Evolutionary conservation across 2,888 invertebrate species (phyloP), one percentile per base, ranked within the genome.

Genomic region (Nymphalis polychloros): DNA sequence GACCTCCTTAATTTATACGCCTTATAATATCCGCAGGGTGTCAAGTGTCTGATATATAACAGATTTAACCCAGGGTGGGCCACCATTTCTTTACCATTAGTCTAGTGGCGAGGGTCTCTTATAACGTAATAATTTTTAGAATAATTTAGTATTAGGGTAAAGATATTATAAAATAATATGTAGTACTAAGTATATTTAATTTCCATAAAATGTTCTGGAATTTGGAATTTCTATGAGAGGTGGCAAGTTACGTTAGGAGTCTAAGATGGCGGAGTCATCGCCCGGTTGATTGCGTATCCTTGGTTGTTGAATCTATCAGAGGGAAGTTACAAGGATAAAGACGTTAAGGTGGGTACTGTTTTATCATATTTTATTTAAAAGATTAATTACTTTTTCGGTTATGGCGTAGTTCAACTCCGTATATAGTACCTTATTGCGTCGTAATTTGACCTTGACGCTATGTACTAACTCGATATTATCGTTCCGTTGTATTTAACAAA

Each of bases 231-330:
- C 57, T 65, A 66, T 59, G 49, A 59, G 64, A 81, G 77, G 79
- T 75, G 79, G 79, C 79, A 79, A 81, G 79, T 80, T 77, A 79
- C 78, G 77, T 80, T 69, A 69, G 67, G 41, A 75, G 66, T 73
- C 69, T 63, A 87, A 85, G 81, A 89, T 89, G 89, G 86, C 89
- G 79, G 83, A 84, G 79, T 80, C 87, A 80, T 87, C 88, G 85
- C 86, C 86, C 84, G 86, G 88, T 83, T 86, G 82, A 73, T 41
- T 59, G 67, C 62, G 72, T 68, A 71, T 68, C 68, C 67, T 68
- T 65, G 61, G 63, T 70, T 70, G 67, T 48, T 63, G 41, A 68
- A 68, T 61, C 60, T 57, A 63, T 70, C 55, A 65, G 57, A 71
- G 70, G 68, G 63, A 70, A 63, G 59, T 41, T 46, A 10, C n/a